Evolutionary conservation across 1,140 invertebrate species (phyloP).

Genomic region (Orchestia grillus): DNA sequence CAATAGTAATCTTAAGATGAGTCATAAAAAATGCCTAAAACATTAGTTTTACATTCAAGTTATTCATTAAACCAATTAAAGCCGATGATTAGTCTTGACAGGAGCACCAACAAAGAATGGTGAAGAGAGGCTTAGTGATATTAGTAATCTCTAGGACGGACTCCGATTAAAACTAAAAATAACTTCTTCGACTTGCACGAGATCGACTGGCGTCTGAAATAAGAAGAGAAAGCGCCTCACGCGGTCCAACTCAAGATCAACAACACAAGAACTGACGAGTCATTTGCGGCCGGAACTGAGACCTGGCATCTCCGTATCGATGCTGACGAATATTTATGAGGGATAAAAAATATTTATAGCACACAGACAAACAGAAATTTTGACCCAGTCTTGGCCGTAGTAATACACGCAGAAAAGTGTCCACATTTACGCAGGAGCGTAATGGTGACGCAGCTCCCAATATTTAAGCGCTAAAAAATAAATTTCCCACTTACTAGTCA

Average conservation of each 20-base stretch:
- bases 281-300: neutral
- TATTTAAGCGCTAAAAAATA: neutral
- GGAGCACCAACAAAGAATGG: neutral
- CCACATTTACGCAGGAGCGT: neutral
- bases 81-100: neutral
- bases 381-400: neutral
- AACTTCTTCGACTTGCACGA: neutral
- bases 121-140: neutral
- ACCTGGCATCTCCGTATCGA: neutral
- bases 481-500: neutral
- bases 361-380: neutral
- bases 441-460: neutral
- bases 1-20: neutral
- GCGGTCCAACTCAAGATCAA: neutral
- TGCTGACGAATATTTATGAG: neutral
- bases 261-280: neutral
- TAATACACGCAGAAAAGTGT: neutral
- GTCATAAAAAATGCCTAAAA: neutral
- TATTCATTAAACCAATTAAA: neutral
- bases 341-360: neutral
- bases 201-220: neutral
- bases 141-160: neutral
- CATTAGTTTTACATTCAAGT: neutral
- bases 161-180: neutral
- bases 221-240: neutral